phyloP scores from a whole-genome alignment of 2,113 vertebrate species.

The Motacilla tschutschensis region DNA sequence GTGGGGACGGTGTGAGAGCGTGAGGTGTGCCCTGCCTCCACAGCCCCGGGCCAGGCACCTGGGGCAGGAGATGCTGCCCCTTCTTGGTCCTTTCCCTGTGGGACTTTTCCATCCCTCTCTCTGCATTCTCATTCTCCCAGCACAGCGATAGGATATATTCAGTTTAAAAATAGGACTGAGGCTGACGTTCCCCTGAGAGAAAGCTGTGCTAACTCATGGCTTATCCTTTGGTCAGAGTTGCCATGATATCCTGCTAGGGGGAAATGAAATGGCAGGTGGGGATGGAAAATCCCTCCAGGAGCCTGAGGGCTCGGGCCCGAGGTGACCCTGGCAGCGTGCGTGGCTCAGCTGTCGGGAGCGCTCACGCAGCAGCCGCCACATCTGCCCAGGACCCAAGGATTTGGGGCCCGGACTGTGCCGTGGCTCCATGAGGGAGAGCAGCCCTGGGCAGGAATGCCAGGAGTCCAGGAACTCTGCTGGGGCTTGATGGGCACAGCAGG shows the following conservation, averaged over 20 bases:
- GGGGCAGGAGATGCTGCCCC: neutral
- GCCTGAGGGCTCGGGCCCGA: neutral
- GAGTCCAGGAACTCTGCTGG: neutral
- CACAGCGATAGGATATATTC: neutral
- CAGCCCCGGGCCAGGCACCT: fast-evolving
- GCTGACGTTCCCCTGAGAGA: constrained; percentile 35
- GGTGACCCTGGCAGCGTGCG: neutral
- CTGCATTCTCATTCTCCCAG: neutral
- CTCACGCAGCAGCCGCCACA: fast-evolving
- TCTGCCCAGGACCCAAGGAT: neutral
- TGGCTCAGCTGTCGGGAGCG: neutral
- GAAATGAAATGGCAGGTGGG: constrained; percentile 7
- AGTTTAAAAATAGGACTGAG: constrained; percentile 54
- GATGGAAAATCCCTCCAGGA: neutral
- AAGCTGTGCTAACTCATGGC: constrained; percentile 45
- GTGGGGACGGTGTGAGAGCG: fast-evolving
- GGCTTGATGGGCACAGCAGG: fast-evolving
- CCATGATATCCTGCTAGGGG: neutral
- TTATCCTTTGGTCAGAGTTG: neutral
- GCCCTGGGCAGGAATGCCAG: neutral
- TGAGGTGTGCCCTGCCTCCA: fast-evolving
- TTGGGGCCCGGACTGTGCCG: fast-evolving
- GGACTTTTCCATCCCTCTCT: constrained; percentile 7
- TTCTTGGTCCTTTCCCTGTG: fast-evolving
- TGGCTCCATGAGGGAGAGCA: fast-evolving